These are phyloP conservation scores for Lordiphosa andalusiaca DNA, from an alignment of 2,888 invertebrate genomes.

Conservation along the genomic window DNA sequence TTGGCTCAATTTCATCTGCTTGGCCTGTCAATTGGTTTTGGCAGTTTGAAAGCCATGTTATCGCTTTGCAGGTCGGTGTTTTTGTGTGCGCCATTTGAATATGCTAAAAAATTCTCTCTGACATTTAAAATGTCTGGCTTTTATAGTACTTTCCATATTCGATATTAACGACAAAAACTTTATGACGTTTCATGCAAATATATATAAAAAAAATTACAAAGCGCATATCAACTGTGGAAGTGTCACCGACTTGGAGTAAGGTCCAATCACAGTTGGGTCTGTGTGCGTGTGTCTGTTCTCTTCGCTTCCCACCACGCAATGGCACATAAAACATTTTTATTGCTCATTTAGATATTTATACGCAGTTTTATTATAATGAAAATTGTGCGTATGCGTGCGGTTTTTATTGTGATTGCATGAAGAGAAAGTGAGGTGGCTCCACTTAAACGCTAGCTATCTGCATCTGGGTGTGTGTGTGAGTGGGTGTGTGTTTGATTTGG, in stretches of 20 bases:
- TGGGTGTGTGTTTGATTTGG: background rate
- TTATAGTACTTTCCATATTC: slow-evolving; percentile 16
- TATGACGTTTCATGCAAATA: slow-evolving; percentile 64
- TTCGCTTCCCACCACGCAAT: slow-evolving; percentile 48
- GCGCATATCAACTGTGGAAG: slow-evolving; percentile 38
- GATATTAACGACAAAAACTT: slow-evolving; percentile 30
- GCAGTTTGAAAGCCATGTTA: slow-evolving; percentile 12
- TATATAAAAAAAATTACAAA: slow-evolving; percentile 49
- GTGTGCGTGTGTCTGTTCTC: slow-evolving; percentile 11
- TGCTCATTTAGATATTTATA: slow-evolving; percentile 74
- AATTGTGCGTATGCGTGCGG: slow-evolving; percentile 72
- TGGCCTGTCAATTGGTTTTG: slow-evolving; percentile 13
- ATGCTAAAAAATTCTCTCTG: slow-evolving; percentile 38
- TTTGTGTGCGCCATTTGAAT: slow-evolving; percentile 6
- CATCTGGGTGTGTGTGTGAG: slow-evolving; percentile 16
- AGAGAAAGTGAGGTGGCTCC: slow-evolving; percentile 1
- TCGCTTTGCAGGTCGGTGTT: background rate
- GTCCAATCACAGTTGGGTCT: slow-evolving; percentile 39
- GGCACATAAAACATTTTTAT: slow-evolving; percentile 73
- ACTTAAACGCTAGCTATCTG: slow-evolving; percentile 40
- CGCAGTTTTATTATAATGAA: slow-evolving; percentile 73
- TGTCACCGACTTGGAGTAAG: slow-evolving; percentile 8
- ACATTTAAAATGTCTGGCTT: slow-evolving; percentile 59
- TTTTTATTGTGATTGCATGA: slow-evolving; percentile 71
- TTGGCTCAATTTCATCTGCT: slow-evolving; percentile 9